Conservation (phyloP, 1,140 invertebrate species). For the Ruditapes philippinarum region DNA sequence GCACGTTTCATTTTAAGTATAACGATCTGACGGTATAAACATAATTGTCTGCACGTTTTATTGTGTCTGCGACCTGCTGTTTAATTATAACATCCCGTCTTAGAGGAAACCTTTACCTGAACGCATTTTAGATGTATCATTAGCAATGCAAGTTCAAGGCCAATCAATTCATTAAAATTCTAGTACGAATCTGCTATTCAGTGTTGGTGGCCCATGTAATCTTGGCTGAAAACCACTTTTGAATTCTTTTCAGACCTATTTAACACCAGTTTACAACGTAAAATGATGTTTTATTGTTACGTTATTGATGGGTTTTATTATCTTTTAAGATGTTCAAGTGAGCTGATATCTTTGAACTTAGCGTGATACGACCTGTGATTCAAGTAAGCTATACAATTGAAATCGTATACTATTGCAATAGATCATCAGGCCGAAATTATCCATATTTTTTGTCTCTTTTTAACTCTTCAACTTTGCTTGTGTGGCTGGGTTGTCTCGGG, state of each 20-base stretch:
- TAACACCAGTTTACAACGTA: not conserved
- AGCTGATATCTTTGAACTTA: conserved; percentile 33
- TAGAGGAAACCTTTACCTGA: no score
- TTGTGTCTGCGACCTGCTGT: no score
- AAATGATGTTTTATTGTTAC: conserved; percentile 11
- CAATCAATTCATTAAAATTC: not conserved
- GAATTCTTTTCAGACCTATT: not conserved
- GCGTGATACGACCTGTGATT: not conserved
- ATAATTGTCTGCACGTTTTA: no score
- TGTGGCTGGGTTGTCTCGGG: no score
- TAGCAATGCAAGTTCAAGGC: not conserved
- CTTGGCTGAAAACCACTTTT: not conserved
- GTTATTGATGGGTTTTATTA: conserved; percentile 20
- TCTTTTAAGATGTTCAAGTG: not conserved
- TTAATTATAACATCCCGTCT: no score
- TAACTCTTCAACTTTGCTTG: no score
- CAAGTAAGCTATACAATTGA: not conserved
- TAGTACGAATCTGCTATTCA: not conserved
- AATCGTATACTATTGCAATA: no score
- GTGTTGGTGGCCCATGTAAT: conserved; percentile 27
- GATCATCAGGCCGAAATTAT: no score
- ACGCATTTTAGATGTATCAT: no score
- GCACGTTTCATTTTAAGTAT: no score
- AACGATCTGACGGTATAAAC: no score
- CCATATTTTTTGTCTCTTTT: no score